These are phyloP conservation scores for Bufo bufo DNA, from an alignment of 2,113 vertebrate species.

Conservation along the genomic window DNA sequence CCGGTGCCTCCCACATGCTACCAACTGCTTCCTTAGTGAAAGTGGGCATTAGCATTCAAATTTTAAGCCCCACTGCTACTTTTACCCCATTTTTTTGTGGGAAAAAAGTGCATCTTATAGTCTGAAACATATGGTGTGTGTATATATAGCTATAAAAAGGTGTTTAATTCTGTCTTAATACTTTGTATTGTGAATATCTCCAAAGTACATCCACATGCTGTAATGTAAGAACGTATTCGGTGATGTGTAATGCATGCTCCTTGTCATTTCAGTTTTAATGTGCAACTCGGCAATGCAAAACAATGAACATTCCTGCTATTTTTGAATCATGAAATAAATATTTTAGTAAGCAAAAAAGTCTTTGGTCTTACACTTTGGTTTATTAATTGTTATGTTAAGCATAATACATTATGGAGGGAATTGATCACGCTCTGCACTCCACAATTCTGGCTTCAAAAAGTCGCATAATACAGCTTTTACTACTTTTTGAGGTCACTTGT, in stretches of 20 bases:
- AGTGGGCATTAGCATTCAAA: no score
- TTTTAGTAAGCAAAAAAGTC: conserved; percentile 59
- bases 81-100: no score
- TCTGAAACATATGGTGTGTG: no score
- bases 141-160: neutral
- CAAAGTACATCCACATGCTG: neutral
- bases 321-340: conserved; percentile 66
- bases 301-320: conserved; percentile 67
- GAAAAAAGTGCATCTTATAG: no score
- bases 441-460: no score
- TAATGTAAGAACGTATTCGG: conserved; percentile 8
- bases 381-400: neutral
- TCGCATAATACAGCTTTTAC: no score
- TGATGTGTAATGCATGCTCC: neutral
- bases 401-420: no score
- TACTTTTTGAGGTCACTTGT: no score
- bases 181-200: neutral
- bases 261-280: conserved; percentile 58
- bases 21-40: no score
- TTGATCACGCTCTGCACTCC: no score
- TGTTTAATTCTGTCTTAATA: neutral
- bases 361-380: neutral
- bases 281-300: conserved; percentile 75
- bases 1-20: no score
- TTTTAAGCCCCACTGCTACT: no score